phyloP scores from a whole-genome alignment of 2,888 invertebrate genomes.

The Priocnemis perturbator region DNA sequence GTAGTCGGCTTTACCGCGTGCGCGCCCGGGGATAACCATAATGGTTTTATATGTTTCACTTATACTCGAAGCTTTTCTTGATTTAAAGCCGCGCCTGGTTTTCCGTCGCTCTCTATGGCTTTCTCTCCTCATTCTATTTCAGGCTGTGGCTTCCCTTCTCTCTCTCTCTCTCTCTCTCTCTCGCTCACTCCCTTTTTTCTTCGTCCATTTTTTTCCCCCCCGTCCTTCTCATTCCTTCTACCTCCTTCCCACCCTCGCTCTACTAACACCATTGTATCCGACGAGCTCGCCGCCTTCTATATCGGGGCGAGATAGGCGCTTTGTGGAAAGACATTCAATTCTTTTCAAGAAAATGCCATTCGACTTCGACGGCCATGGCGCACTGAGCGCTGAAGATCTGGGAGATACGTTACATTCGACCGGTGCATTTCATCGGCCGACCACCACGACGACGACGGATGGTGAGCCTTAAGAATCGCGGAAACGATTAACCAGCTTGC shows the following conservation, averaged over 20 bases:
- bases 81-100: slow-evolving; percentile 41
- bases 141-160: slow-evolving; percentile 10
- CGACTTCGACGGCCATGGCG: slow-evolving; percentile 7
- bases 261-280: slow-evolving; percentile 3
- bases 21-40: slow-evolving; percentile 58
- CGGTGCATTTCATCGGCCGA: no score
- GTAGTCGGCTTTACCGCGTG: slow-evolving; percentile 56
- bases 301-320: slow-evolving; percentile 4
- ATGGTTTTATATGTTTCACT: slow-evolving; percentile 68
- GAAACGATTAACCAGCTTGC: no score
- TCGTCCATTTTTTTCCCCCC: background rate
- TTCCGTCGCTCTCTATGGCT: slow-evolving; percentile 9
- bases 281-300: no score
- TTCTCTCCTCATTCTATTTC: slow-evolving; percentile 21
- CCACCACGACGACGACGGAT: no score
- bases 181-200: background rate
- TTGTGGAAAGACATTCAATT: slow-evolving; percentile 15
- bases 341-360: slow-evolving; percentile 14
- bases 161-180: background rate
- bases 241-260: no score
- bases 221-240: background rate
- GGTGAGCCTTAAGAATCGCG: no score
- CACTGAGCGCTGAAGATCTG: slow-evolving; percentile 5
- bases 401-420: background rate
- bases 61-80: slow-evolving; percentile 51